These are phyloP conservation scores for Florisuga fusca DNA, from an alignment of 2,797 vertebrate species.

Conservation along the genomic window DNA sequence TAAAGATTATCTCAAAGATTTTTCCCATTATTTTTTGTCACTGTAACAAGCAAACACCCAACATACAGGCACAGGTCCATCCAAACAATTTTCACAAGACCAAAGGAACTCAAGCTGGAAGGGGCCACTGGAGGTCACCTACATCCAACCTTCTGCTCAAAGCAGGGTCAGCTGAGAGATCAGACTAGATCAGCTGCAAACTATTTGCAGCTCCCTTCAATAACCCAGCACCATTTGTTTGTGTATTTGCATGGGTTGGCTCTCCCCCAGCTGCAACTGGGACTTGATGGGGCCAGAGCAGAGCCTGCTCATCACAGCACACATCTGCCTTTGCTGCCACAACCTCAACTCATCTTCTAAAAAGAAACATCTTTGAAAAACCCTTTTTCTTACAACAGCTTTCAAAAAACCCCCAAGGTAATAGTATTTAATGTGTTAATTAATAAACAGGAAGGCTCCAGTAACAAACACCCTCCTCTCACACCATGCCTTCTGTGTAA, in stretches of 20 bases:
- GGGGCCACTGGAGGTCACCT: neutral
- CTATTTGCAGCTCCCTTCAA: neutral
- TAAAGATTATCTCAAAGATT: neutral
- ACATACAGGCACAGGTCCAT: fast-evolving
- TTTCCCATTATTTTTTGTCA: neutral
- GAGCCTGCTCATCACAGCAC: neutral
- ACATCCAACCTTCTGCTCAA: fast-evolving
- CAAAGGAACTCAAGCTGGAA: neutral
- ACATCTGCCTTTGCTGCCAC: neutral
- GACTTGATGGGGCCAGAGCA: fast-evolving
- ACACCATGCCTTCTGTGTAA: fast-evolving
- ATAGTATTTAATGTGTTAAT: neutral
- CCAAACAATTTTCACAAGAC: neutral
- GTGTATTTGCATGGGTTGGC: neutral
- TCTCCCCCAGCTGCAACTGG: neutral
- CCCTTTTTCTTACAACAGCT: neutral
- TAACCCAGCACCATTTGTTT: neutral
- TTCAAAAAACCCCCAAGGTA: neutral
- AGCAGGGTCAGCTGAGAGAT: neutral
- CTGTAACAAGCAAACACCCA: neutral
- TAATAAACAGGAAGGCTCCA: neutral
- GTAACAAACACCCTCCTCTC: neutral
- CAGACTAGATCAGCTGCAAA: neutral
- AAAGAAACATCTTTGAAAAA: neutral
- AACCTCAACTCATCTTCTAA: neutral